Percentiles rank a stretch among this genome's conserved stretches.
Evolutionary conservation across 2,888 invertebrate genomes (phyloP).

Genomic region (Eupithecia vulgata): DNA sequence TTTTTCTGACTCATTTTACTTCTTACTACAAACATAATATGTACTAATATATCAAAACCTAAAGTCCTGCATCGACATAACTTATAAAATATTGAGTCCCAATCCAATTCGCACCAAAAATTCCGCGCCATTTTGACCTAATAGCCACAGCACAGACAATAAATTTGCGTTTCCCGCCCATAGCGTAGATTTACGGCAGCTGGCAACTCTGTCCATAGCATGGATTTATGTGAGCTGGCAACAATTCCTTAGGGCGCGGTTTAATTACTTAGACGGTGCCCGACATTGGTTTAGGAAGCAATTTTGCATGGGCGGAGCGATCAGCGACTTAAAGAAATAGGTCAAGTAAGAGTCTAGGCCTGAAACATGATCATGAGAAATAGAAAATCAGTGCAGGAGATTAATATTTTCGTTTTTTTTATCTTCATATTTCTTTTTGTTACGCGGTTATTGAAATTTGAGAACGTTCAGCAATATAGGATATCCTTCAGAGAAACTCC

Average conservation of each 20-base stretch:
- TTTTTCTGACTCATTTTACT: no score
- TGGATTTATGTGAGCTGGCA: conserved; percentile 11
- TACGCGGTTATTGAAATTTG: no score
- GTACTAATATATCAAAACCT: no score
- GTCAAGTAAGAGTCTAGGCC: background rate
- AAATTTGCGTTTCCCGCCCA: conserved; percentile 27
- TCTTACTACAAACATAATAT: no score
- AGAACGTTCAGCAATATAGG: background rate
- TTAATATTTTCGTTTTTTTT: background rate
- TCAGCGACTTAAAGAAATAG: background rate
- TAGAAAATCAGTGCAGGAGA: background rate
- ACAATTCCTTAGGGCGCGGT: conserved; percentile 28
- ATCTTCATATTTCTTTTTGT: background rate
- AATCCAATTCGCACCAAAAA: conserved; percentile 1
- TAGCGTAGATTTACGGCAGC: conserved; percentile 22
- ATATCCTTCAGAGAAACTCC: no score
- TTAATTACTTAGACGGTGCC: conserved; percentile 29
- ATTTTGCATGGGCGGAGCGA: conserved; percentile 24
- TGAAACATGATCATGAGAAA: background rate
- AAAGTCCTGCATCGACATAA: background rate
- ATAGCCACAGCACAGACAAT: conserved; percentile 20
- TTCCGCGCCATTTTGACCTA: conserved; percentile 17
- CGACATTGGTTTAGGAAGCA: background rate
- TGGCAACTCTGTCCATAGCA: conserved; percentile 10
- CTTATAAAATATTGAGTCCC: background rate